Evolutionary conservation across 2,797 vertebrate species (phyloP), one percentile per base, ranked within the genome.

Genomic region (Oceanodroma leucorhoa): DNA sequence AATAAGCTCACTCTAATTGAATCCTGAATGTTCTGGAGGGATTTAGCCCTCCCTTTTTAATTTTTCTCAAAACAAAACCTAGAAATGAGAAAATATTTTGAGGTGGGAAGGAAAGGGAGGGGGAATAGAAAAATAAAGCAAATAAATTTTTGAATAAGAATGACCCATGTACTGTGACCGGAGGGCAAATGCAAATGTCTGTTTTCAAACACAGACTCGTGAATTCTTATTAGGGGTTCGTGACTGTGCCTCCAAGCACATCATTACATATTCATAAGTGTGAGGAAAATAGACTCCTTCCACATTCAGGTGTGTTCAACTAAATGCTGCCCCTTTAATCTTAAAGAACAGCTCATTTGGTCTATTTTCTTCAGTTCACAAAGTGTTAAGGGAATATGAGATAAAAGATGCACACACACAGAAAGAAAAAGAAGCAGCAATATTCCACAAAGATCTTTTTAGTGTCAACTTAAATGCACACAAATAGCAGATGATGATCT

Each of bases 401-500:
- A 97, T 97, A 96, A 97, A 98, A 98, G 96, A 97, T 83, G 95
- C 94, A 10, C 20, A 80, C 93, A 77, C 96, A 94, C 87, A 96
- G 88, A 95, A 93, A 95, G 89, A 95, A 96, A 96, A 96, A 83
- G 82, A 95, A 96, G 89, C 95, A 76, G 96, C 95, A 91, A 83
- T 96, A 91, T 96, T 97, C 98, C 97, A 96, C 97, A 96, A 98
- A 98, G 98, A 98, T 98, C 98, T 97, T 98, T 98, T 98, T 97
- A 97, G 98, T 98, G 98, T 98, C 97, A 98, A 98, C 97, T 98
- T 98, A 98, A 98, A 98, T 98, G 98, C 98, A 98, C 98, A 98
- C 98, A 98, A 98, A 98, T 98, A 98, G 98, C 95, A 97, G 97
- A 97, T 98, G 98, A 98, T 98, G 98, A 98, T 98, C 98, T 98